Base-by-base conservation (phyloP, 2,888 invertebrate species). In the Lobophora halterata region DNA sequence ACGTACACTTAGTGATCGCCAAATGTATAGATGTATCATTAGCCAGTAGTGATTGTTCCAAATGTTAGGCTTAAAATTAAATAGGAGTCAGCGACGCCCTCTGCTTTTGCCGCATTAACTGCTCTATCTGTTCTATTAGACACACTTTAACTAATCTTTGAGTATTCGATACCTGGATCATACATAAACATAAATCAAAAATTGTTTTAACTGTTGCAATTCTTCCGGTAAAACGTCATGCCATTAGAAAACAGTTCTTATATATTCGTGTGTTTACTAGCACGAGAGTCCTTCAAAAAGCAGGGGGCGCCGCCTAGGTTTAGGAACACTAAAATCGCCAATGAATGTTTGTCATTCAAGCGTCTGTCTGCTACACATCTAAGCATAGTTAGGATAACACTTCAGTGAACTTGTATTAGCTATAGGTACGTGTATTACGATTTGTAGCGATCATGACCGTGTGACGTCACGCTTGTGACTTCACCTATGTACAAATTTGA, bases 41-140 rank as follows among this genome's bases (percentile, higher is more conserved):
- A 86, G 85, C 73, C 69, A 75, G 80, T 86, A 86, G 85, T 79
- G 74, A 82, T 76, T 77, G 83, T 85, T 86, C 85, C 85, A 86
- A 86, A 85, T 85, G 85, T 79, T 85, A 86, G 85, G 70, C 67
- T 86, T 79, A 71, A 30, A 71, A n/a, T n/a, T n/a, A n/a, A n/a
- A 71, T 80, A 79, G 79, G 65, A 63, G 71, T 69, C 65, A 55
- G 69, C 70, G 74, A 65, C 68, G 65, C 63, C 63, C 60, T 63
- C 67, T 59, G 53, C 59, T 65, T 63, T 65, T 10, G n/a, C 23
- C 9, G 12, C 20, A 9, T 33, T 5, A 3, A 3, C 7, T 12
- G 12, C 19, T 14, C 10, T 27, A 20, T 38, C 27, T 27, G 36
- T 37, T 33, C 35, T 36, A 13, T 5, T 24, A 7, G 3, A 13